These are phyloP conservation scores for Sinocyclocheilus grahami DNA, from an alignment of 2,113 vertebrate species.

Conservation along the genomic window DNA sequence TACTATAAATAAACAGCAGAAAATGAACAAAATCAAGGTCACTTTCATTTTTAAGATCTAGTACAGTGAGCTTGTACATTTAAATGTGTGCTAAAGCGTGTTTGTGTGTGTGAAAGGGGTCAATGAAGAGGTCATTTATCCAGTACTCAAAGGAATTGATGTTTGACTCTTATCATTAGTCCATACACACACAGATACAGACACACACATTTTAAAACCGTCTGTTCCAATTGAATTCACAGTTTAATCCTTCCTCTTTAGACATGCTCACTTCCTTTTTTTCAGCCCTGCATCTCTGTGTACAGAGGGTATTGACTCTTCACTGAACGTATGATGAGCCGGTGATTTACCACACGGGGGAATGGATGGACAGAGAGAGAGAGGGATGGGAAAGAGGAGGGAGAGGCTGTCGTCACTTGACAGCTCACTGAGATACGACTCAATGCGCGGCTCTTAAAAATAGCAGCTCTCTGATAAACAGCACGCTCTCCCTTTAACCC, in stretches of 20 bases:
- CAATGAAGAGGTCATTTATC: slow-evolving; percentile 40
- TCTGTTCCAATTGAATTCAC: slow-evolving; percentile 47
- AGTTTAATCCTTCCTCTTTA: slow-evolving; percentile 48
- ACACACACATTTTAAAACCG: no score
- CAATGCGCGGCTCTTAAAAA: slow-evolving; percentile 52
- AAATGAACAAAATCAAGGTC: not conserved
- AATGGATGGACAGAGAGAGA: slow-evolving; percentile 19
- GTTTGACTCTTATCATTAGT: not conserved
- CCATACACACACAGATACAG: not conserved
- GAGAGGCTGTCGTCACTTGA: slow-evolving; percentile 42
- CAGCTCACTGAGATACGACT: slow-evolving; percentile 47
- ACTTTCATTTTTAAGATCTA: not conserved
- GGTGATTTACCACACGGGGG: slow-evolving; percentile 43
- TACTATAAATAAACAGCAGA: not conserved
- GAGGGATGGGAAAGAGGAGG: slow-evolving; percentile 8
- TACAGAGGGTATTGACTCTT: slow-evolving; percentile 33
- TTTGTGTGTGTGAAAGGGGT: slow-evolving; percentile 1
- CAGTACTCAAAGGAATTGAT: slow-evolving; percentile 10
- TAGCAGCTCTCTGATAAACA: slow-evolving; percentile 51
- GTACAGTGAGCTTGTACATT: not conserved
- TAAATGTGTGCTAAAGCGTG: not conserved
- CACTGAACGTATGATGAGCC: slow-evolving; percentile 47
- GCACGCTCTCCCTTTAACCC: slow-evolving; percentile 10
- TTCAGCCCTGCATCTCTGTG: slow-evolving; percentile 13
- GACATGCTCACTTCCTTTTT: slow-evolving; percentile 21